Percentiles rank a stretch among this genome's conserved stretches.
phyloP scores from a whole-genome alignment of 2,797 vertebrate genomes.

The Orestias chungarensis region DNA sequence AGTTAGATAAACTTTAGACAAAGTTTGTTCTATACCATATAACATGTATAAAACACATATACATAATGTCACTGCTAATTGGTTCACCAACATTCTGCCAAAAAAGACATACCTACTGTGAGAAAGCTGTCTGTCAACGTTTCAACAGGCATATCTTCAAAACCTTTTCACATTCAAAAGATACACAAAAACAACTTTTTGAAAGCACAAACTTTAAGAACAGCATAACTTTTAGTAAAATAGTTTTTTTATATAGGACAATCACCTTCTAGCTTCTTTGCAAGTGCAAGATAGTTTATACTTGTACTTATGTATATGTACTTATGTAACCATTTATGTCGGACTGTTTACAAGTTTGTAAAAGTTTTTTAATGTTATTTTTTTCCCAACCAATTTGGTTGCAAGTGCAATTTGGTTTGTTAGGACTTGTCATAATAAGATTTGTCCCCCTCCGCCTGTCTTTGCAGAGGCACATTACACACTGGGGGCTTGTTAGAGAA shows the following conservation, averaged over 20 bases:
- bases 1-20: background rate
- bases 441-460: constrained; percentile 22
- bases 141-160: background rate
- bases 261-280: background rate
- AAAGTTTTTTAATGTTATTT: no score
- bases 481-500: constrained; percentile 25
- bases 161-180: background rate
- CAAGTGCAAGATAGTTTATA: no score
- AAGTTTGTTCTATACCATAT: no score
- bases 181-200: background rate
- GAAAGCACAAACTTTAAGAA: no score
- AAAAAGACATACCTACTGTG: background rate
- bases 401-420: constrained; percentile 13
- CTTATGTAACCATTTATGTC: no score
- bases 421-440: constrained; percentile 20
- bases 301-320: no score
- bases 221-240: no score
- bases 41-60: no score
- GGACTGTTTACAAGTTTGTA: background rate
- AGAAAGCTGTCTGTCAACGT: background rate
- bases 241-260: background rate
- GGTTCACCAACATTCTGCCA: background rate
- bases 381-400: no score
- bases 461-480: constrained; percentile 19
- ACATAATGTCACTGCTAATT: background rate